Percentiles rank a stretch among this genome's conserved stretches.
phyloP scores from a whole-genome alignment of 2,888 invertebrate species.

The Metallyticus violacea region DNA sequence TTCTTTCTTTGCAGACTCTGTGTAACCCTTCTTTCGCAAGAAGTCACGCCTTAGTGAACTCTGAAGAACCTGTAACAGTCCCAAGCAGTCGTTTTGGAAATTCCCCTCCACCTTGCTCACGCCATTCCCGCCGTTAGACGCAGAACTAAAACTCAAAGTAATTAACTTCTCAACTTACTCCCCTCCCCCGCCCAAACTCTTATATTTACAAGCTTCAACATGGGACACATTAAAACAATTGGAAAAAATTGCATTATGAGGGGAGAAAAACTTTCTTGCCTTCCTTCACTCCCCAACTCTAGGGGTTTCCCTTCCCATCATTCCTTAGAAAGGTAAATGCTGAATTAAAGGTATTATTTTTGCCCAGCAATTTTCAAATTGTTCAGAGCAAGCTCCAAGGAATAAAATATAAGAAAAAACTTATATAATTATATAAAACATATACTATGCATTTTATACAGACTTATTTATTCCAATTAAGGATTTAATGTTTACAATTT shows the following conservation, averaged over 20 bases:
- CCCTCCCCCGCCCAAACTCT: constrained; percentile 23
- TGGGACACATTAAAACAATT: constrained; percentile 32
- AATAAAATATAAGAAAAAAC: not conserved
- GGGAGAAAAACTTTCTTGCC: not conserved
- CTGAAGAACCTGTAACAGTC: not conserved
- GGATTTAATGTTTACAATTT: no score
- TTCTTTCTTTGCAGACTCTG: no score
- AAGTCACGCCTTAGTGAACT: no score
- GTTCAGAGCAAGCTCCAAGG: no score
- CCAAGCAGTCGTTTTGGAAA: not conserved
- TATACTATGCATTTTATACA: no score
- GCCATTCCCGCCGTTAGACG: not conserved
- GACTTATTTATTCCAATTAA: no score
- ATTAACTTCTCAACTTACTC: constrained; percentile 31
- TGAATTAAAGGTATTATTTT: not conserved
- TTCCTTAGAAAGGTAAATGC: not conserved
- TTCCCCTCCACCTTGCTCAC: not conserved
- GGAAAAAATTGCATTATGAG: constrained; percentile 22
- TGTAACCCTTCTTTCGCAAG: no score
- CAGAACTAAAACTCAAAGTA: constrained; percentile 31
- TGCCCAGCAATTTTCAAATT: not conserved
- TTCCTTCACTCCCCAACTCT: not conserved
- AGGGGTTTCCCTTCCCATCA: not conserved
- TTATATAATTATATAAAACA: not conserved
- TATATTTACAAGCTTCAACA: constrained; percentile 29